Evolutionary conservation across 2,888 invertebrate genomes (phyloP).

Genomic region (Syrphus vitripennis): DNA sequence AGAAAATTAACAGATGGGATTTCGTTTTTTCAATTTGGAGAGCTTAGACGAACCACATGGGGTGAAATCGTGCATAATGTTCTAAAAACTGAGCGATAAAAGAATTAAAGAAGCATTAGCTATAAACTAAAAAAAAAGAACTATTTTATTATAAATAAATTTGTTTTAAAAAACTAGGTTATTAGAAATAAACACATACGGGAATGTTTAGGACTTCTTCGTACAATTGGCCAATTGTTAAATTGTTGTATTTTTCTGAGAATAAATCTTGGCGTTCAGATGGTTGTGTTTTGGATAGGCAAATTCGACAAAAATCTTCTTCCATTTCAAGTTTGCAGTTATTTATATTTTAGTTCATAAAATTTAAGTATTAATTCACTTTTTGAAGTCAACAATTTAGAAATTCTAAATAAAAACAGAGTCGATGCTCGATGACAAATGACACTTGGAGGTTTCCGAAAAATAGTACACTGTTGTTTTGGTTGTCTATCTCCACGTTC

Average conservation of each 20-base stretch:
- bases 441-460: no score
- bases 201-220: slow-evolving; percentile 72
- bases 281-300: slow-evolving; percentile 71
- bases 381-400: not conserved
- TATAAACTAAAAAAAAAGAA: no score
- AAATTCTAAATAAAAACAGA: not conserved
- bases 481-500: no score
- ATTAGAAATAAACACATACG: slow-evolving; percentile 46
- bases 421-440: no score
- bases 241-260: not conserved
- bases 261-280: slow-evolving; percentile 72
- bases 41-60: no score
- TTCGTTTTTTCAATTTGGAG: no score
- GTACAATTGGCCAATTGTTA: slow-evolving; percentile 72
- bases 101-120: no score
- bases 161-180: not conserved
- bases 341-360: not conserved
- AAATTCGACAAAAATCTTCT: slow-evolving; percentile 73
- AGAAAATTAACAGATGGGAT: no score
- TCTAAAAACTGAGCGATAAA: no score
- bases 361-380: not conserved
- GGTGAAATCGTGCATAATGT: no score
- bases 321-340: slow-evolving; percentile 42
- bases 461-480: no score
- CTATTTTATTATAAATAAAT: no score